Base-by-base conservation (phyloP, 1,140 invertebrate genomes). In the Cyrtorhinus lividipennis region DNA sequence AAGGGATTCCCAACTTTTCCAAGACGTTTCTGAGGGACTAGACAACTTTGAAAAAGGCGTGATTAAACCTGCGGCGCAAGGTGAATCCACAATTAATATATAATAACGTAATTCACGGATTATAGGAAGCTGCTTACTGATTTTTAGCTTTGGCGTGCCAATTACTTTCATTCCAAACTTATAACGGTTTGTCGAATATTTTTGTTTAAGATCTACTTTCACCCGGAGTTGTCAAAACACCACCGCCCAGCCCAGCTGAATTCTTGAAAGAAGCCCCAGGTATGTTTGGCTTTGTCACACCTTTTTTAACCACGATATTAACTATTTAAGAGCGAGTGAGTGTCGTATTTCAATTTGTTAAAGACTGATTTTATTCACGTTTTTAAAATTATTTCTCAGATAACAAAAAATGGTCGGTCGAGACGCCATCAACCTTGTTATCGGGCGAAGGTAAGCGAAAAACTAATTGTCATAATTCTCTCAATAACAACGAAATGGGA, bases 161-260 rank as follows among this genome's bases (percentile, higher is more conserved):
- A 23, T 61, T 1, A 10, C 26, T 10, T 62, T 24, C 18, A 62
- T 62, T 24, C 61, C n/a, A 63, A 61, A 60, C 48, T 12, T 62
- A 45, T 45, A 45, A 45, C 12, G n/a, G n/a, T 12, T n/a, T n/a
- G 10, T 45, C 10, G 62, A 58, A 58, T 56, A 65, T 59, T 66
- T 65, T 48, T 65, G 46, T 67, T 70, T 65, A 66, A 74, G 75
- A 75, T 69, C 68, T 73, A 26, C 71, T 75, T 66, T 77, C 76
- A 45, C 76, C 76, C 24, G 74, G 73, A 66, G 69, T 76, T 25
- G 75, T 73, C 27, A 78, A 76, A 68, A 79, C 77, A 62, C 78
- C 76, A 61, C 78, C 76, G 24, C 76, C 77, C 25, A 79, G 77
- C 64, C 77, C 77, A 57, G 76, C 77, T 30, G 77, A 79, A 61